Conservation (phyloP, 1,140 invertebrate species). For the Heliconius eleuchia region DNA sequence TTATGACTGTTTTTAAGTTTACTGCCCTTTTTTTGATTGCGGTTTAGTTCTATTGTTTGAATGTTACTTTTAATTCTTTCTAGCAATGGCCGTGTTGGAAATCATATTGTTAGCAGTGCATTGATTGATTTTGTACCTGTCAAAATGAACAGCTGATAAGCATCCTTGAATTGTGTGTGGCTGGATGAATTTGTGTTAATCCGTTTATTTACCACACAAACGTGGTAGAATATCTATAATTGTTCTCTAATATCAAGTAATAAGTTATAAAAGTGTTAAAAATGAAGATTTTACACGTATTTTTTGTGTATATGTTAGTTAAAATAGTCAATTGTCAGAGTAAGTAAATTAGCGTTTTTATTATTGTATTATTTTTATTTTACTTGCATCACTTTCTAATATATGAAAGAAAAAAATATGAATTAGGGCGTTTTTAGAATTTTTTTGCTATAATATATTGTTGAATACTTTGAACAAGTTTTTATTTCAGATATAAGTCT, state of each 20-base stretch:
- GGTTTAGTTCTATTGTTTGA: conserved; percentile 15
- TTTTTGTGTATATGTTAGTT: conserved; percentile 26
- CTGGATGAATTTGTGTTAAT: background rate
- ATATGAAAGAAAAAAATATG: background rate
- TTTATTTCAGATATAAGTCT: conserved; percentile 68
- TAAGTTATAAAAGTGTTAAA: conserved; percentile 21
- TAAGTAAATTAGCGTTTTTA: conserved; percentile 33
- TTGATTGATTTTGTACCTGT: conserved; percentile 38
- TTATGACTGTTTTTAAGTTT: conserved; percentile 24
- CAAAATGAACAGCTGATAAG: conserved; percentile 60
- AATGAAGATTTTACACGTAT: conserved; percentile 22
- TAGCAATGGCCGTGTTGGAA: conserved; percentile 9
- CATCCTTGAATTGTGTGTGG: background rate
- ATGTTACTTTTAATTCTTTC: conserved; percentile 15
- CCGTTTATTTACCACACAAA: background rate
- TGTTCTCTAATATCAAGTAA: background rate
- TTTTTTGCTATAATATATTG: background rate
- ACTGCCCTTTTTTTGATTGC: conserved; percentile 22
- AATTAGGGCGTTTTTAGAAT: background rate
- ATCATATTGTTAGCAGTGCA: conserved; percentile 2
- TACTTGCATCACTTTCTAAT: too few species aligned
- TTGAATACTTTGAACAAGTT: background rate
- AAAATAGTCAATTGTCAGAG: conserved; percentile 40
- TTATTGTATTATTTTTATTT: background rate
- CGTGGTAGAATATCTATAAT: background rate